Percentiles rank a stretch among this genome's conserved stretches.
phyloP scores from a whole-genome alignment of 2,888 invertebrate species.

The Lasioglossum vierecki region DNA sequence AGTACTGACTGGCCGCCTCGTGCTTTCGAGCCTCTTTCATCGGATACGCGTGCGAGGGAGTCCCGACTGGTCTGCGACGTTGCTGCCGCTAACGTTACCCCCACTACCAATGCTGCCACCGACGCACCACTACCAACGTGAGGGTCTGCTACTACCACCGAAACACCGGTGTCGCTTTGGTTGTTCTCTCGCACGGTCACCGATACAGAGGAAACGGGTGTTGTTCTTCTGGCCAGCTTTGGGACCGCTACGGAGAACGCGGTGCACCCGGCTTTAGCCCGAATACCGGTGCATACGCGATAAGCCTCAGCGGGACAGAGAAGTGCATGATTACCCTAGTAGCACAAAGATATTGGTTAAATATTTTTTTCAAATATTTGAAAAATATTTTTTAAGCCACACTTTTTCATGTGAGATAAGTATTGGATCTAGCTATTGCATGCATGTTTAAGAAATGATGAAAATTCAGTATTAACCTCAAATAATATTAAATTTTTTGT shows the following conservation, averaged over 20 bases:
- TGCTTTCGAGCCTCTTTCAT: slow-evolving; percentile 57
- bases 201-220: neutral
- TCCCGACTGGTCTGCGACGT: slow-evolving; percentile 61
- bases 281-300: slow-evolving; percentile 9
- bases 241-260: neutral
- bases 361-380: too few relatives aligned
- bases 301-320: slow-evolving; percentile 2
- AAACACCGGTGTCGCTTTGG: neutral
- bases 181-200: slow-evolving; percentile 19
- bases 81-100: slow-evolving; percentile 47
- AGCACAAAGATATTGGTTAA: too few relatives aligned
- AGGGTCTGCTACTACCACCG: neutral
- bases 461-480: too few relatives aligned
- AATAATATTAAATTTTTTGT: too few relatives aligned
- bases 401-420: too few relatives aligned
- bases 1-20: slow-evolving; percentile 75
- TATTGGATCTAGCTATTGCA: too few relatives aligned
- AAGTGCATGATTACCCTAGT: too few relatives aligned
- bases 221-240: slow-evolving; percentile 15
- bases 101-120: slow-evolving; percentile 28
- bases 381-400: too few relatives aligned
- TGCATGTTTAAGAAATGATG: too few relatives aligned
- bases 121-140: slow-evolving; percentile 25
- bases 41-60: slow-evolving; percentile 70
- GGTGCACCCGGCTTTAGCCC: neutral